Base-by-base conservation (phyloP, 2,113 vertebrate species). In the Stegastes partitus region DNA sequence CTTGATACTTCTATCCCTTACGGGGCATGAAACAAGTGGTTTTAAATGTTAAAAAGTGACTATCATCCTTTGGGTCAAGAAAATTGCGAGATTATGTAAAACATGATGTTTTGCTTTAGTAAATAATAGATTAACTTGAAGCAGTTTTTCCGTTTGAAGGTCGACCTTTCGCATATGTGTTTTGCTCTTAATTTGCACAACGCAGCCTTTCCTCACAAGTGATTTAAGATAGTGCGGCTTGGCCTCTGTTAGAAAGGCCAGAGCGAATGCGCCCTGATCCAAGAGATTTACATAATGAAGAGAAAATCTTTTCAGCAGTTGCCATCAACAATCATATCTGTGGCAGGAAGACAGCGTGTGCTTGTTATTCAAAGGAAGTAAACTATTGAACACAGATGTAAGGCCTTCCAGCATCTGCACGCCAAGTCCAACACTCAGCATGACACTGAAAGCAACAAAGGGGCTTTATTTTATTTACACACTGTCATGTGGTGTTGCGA, bases 341-440 rank as follows among this genome's bases (percentile, higher is more conserved):
- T 50, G 37, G 62, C 70, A 74, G 42, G 21, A 54, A 39, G 37
- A 2, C 4, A 44, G 75, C 16, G 31, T 1, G 1, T 19, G 26
- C n/a, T 68, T 84, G 74, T 85, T 81, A 77, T 83, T 88, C 77
- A 81, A 74, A 72, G 63, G 77, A 72, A 86, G 68, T 53, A 26
- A 34, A 42, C 34, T 67, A 68, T 81, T 68, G 70, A 82, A 86
- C 54, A 54, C 70, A 82, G 78, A 86, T 77, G 72, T 73, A 47
- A 77, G 72, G 69, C 67, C 71, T 58, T 53, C 39, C 59, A 22
- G 55, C 75, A 59, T 74, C 31, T 37, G 74, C 18, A 74, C 47
- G 78, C 79, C 84, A 83, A 81, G 45, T 16, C 73, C 81, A 61
- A 84, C 64, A 77, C 66, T 71, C 71, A 66, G 63, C 67, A 11